These are phyloP conservation scores for Macrosiphum euphorbiae DNA, from an alignment of 2,888 invertebrate genomes.

Conservation along the genomic window DNA sequence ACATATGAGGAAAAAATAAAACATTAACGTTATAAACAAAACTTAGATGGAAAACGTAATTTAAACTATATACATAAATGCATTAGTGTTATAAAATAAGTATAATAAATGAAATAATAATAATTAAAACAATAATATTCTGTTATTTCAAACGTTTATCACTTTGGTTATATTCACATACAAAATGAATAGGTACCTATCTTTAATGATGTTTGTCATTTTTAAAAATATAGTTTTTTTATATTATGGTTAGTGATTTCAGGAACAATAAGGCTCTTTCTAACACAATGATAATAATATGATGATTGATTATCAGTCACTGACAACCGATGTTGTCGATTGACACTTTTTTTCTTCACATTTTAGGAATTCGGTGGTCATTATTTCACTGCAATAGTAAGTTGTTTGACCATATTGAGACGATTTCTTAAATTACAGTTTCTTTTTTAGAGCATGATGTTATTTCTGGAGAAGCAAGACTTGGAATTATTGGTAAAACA, in stretches of 20 bases:
- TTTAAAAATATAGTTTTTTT: not conserved
- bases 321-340: not conserved
- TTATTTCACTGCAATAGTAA: not conserved
- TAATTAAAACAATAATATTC: not conserved
- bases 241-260: not conserved
- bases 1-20: not conserved
- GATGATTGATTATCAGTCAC: not conserved
- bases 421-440: not conserved
- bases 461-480: not conserved
- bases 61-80: not conserved
- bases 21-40: not conserved
- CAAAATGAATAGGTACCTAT: too few relatives aligned
- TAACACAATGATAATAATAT: not conserved
- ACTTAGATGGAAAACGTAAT: not conserved
- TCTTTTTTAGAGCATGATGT: not conserved
- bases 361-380: not conserved
- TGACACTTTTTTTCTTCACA: not conserved
- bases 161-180: not conserved
- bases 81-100: not conserved
- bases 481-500: not conserved
- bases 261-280: not conserved
- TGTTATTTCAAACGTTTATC: not conserved
- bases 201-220: not conserved
- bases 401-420: not conserved
- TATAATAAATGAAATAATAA: not conserved